Evolutionary conservation across 1,140 invertebrate genomes (phyloP).

Genomic region (Babylonia areolata): DNA sequence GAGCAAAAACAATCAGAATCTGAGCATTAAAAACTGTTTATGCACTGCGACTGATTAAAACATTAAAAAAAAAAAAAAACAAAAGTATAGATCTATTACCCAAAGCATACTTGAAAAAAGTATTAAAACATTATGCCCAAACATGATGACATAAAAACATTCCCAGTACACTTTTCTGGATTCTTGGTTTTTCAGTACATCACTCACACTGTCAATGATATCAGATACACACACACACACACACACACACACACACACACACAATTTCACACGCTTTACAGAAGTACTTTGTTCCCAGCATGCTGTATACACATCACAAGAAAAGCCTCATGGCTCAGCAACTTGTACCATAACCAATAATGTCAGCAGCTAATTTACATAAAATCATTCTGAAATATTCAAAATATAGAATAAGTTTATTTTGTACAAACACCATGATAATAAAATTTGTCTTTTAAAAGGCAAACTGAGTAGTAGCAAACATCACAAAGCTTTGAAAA

Average conservation of each 20-base stretch:
- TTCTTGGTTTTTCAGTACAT: not conserved
- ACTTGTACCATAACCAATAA: not conserved
- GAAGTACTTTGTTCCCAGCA: not conserved
- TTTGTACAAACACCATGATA: not conserved
- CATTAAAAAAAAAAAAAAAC: not conserved
- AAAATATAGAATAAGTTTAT: not conserved
- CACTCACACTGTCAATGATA: not conserved
- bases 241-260: not conserved
- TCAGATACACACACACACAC: not conserved
- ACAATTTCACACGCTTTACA: not conserved
- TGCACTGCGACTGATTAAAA: not conserved
- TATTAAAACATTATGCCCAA: not conserved
- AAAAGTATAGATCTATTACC: not conserved
- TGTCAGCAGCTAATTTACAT: slow-evolving; percentile 15
- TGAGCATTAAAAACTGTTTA: not conserved
- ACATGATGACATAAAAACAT: not conserved
- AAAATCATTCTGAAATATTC: slow-evolving; percentile 11
- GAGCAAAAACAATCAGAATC: not conserved
- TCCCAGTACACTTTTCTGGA: not conserved
- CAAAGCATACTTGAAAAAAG: not conserved
- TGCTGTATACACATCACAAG: not conserved
- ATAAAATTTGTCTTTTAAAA: slow-evolving; percentile 15
- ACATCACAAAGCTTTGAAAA: slow-evolving; percentile 14
- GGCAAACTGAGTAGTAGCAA: slow-evolving; percentile 28
- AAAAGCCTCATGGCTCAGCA: not conserved